Conservation (phyloP, 30 jellyfish, hydroid and myxozoan genomes). For the Hydractinia echinata region DNA sequence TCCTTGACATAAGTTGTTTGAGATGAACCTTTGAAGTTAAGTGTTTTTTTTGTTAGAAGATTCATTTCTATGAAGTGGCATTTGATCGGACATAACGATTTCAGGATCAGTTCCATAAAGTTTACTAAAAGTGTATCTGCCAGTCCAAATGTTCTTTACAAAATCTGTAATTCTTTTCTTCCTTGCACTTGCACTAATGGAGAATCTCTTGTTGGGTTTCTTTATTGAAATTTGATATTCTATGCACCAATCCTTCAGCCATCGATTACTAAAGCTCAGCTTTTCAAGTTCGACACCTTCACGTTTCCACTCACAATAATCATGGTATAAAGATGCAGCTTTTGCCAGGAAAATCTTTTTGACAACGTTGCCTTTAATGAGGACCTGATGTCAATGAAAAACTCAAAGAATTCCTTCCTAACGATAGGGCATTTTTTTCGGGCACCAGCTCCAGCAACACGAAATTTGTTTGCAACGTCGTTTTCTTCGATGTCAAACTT, state of each 20-base stretch:
- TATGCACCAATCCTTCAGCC: conserved; percentile 34
- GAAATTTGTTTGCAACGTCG: conserved; percentile 12
- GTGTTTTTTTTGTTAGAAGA: no score
- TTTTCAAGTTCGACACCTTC: conserved; percentile 17
- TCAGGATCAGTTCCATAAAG: conserved; percentile 20
- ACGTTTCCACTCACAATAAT: conserved; percentile 26
- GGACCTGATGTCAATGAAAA: conserved; percentile 29
- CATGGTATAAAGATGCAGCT: conserved; percentile 23
- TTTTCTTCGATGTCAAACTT: conserved; percentile 15
- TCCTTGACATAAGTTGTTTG: no score
- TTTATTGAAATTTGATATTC: conserved; percentile 23
- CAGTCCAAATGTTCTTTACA: conserved; percentile 26
- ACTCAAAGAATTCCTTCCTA: conserved; percentile 20
- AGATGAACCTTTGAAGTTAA: no score
- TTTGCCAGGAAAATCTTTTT: conserved; percentile 26
- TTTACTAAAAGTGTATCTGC: not conserved
- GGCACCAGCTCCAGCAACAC: conserved; percentile 31
- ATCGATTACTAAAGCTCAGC: conserved; percentile 25
- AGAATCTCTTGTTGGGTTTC: no score
- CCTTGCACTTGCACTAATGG: conserved; percentile 20
- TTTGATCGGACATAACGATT: conserved; percentile 26
- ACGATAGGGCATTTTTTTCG: conserved; percentile 15
- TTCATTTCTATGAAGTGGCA: conserved; percentile 29
- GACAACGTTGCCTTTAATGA: conserved; percentile 23
- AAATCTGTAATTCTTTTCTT: conserved; percentile 22